These are phyloP conservation scores for Cyprinus carpio DNA, from an alignment of 2,113 vertebrate species.

Conservation along the genomic window DNA sequence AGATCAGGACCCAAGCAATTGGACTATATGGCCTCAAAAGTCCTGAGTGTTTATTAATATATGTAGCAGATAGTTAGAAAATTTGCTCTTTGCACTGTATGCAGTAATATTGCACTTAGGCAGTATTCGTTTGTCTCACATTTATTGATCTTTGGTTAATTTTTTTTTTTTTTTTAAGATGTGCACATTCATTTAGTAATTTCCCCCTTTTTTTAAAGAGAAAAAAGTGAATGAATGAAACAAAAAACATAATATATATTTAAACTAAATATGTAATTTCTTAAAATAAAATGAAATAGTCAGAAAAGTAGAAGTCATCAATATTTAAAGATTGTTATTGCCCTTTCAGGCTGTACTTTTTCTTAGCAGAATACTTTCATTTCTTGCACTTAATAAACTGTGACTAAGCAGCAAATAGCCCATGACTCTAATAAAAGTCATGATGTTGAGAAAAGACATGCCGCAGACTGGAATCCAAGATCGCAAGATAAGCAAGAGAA, in stretches of 20 bases:
- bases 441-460: conserved; percentile 11
- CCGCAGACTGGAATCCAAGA: conserved; percentile 3
- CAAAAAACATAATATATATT: background rate
- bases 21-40: conserved; percentile 3
- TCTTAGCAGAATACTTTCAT: background rate
- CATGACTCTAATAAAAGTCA: conserved; percentile 22
- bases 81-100: background rate
- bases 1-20: conserved; percentile 29
- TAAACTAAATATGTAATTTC: background rate
- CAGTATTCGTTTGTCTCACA: too few relatives aligned
- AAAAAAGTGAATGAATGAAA: background rate
- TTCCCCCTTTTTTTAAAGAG: background rate
- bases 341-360: background rate
- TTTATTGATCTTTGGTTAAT: background rate
- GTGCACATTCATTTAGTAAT: conserved; percentile 23
- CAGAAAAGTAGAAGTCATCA: too few relatives aligned
- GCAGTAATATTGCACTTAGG: background rate
- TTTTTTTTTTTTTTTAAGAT: background rate
- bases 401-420: conserved; percentile 18
- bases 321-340: conserved; percentile 1
- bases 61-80: background rate
- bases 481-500: conserved; percentile 2
- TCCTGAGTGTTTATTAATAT: background rate
- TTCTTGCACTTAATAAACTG: conserved; percentile 1
- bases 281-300: background rate